These are phyloP conservation scores for Calonectris borealis DNA, from an alignment of 2,113 vertebrate genomes.

Conservation along the genomic window DNA sequence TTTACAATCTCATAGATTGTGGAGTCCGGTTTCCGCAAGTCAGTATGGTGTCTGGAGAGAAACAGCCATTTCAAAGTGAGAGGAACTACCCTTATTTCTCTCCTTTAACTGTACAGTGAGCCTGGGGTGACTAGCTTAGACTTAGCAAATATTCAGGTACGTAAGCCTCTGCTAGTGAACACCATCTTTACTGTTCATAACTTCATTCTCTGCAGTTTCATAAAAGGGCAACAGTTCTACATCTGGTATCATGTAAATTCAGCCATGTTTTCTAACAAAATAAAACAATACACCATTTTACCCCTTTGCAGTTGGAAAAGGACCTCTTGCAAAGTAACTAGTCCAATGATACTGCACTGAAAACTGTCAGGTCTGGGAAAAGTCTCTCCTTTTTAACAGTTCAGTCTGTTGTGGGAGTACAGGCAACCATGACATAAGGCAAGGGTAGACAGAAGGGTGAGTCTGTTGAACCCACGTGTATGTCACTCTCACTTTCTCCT, in stretches of 20 bases:
- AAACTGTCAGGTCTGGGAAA: not conserved
- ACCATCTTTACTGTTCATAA: not conserved
- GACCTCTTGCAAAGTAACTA: not conserved
- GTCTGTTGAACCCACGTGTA: rapidly evolving
- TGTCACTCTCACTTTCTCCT: not conserved
- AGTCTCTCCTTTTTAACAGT: not conserved
- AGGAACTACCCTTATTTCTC: not conserved
- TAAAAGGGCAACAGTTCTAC: not conserved
- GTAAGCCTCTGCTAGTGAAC: not conserved
- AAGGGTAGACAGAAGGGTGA: no score
- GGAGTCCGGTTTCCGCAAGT: no score
- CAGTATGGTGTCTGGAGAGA: not conserved
- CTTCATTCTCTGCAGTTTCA: not conserved
- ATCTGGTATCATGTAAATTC: not conserved
- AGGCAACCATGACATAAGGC: rapidly evolving
- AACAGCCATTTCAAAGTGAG: not conserved
- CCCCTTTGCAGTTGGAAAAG: not conserved
- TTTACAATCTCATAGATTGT: no score
- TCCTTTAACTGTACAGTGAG: not conserved
- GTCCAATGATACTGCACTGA: not conserved
- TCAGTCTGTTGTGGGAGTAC: not conserved
- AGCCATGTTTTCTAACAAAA: not conserved
- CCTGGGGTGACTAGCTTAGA: not conserved
- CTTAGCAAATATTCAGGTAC: not conserved
- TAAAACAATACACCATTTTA: not conserved